phyloP scores from a whole-genome alignment of 2,113 vertebrate species.

The Nerophis lumbriciformis region DNA sequence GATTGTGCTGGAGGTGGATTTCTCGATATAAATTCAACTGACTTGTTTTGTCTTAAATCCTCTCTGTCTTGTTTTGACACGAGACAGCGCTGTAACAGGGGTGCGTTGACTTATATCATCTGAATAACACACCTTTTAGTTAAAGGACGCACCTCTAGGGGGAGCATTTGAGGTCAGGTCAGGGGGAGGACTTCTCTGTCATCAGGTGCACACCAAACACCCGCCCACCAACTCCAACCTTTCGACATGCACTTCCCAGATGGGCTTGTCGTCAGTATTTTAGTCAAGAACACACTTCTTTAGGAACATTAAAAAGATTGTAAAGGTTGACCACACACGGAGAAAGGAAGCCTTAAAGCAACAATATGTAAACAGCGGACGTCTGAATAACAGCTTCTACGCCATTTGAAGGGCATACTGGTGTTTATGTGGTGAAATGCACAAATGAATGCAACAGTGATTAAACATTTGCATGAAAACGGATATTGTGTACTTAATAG shows the following conservation, averaged over 20 bases:
- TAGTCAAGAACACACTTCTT: constrained; percentile 41
- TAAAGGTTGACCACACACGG: constrained; percentile 43
- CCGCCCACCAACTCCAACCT: background rate
- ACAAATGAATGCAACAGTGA: too few relatives aligned
- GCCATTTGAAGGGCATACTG: too few relatives aligned
- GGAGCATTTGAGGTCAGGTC: constrained; percentile 30
- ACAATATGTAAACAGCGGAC: background rate
- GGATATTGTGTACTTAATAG: too few relatives aligned
- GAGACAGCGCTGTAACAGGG: background rate
- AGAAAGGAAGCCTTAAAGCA: constrained; percentile 26
- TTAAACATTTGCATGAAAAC: too few relatives aligned
- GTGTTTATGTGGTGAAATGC: too few relatives aligned
- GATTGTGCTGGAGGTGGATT: constrained; percentile 9
- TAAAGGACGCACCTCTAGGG: constrained; percentile 23
- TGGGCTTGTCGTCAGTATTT: constrained; percentile 55
- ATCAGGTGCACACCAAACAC: too few relatives aligned
- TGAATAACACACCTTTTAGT: constrained; percentile 2
- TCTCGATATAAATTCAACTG: background rate
- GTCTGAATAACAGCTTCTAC: background rate
- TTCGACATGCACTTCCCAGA: constrained; percentile 20
- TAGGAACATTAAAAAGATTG: constrained; percentile 31
- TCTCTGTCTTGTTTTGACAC: constrained; percentile 9
- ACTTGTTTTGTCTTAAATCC: constrained; percentile 25
- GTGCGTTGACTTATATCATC: background rate
- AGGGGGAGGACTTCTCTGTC: constrained; percentile 15